Conservation (phyloP, 2,888 invertebrate species). For the Auanema freiburgensis region DNA sequence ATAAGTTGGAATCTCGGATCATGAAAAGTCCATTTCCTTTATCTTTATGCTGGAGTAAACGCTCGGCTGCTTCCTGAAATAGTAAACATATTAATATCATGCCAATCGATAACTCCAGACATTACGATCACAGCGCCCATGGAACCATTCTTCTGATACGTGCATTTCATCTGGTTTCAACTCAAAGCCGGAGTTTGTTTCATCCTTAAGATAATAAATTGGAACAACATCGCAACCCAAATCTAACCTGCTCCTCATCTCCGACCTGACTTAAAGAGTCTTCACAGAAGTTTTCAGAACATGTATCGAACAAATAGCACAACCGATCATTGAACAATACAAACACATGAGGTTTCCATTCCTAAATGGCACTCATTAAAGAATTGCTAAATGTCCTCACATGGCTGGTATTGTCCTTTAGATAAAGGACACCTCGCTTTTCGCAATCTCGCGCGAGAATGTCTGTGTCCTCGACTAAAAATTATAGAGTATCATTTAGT, state of each 20-base stretch:
- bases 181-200: constrained; percentile 50
- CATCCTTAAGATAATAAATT: constrained; percentile 29
- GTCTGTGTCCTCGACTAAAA: constrained; percentile 54
- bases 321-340: constrained; percentile 59
- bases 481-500: not conserved
- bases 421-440: constrained; percentile 54
- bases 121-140: constrained; percentile 58
- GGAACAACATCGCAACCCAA: not conserved
- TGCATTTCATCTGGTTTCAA: constrained; percentile 63
- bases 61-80: constrained; percentile 45
- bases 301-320: constrained; percentile 51
- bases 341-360: constrained; percentile 61
- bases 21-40: constrained; percentile 89
- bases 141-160: constrained; percentile 65
- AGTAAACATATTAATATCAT: constrained; percentile 4
- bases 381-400: constrained; percentile 14
- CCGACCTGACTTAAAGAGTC: constrained; percentile 52
- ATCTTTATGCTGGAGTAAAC: constrained; percentile 51
- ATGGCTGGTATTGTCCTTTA: constrained; percentile 44
- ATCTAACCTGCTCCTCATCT: constrained; percentile 46
- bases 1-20: constrained; percentile 87
- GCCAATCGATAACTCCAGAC: no score
- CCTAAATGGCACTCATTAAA: constrained; percentile 21
- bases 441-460: constrained; percentile 50
- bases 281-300: constrained; percentile 33